These are phyloP conservation scores for Holothuria glaberrima DNA, from an alignment of 35 echinoderm and acorn worm genomes.

Conservation along the genomic window DNA sequence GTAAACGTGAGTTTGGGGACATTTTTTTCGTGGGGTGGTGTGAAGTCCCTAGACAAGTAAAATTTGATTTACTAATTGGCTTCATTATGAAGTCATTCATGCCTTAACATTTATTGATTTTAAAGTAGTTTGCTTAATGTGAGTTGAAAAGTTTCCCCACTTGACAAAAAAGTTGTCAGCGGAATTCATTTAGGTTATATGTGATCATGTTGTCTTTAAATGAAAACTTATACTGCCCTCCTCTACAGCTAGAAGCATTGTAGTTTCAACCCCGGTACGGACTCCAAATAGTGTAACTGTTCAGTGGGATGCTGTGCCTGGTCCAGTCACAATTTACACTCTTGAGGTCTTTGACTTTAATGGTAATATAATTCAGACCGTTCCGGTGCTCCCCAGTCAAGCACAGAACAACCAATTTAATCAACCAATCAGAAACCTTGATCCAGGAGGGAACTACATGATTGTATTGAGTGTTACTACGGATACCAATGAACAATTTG, in stretches of 20 bases:
- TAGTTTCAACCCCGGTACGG: not conserved
- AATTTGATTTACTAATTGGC: too few species aligned
- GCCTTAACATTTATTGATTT: too few species aligned
- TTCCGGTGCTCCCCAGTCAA: not conserved
- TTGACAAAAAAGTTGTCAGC: not conserved
- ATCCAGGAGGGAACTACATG: constrained; percentile 54
- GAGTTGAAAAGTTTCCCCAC: not conserved
- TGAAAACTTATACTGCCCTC: not conserved
- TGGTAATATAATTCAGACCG: constrained; percentile 15
- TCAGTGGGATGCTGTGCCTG: constrained; percentile 24
- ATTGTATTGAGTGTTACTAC: constrained; percentile 46
- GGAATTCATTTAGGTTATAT: not conserved
- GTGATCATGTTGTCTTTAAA: not conserved
- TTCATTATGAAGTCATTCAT: too few species aligned
- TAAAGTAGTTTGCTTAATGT: not conserved
- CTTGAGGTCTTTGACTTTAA: constrained; percentile 12
- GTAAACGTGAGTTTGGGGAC: too few species aligned
- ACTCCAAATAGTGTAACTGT: constrained; percentile 22
- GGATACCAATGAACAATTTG: not conserved
- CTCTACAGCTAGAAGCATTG: constrained; percentile 7
- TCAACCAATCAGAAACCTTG: constrained; percentile 37
- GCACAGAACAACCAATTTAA: not conserved
- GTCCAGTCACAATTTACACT: not conserved
- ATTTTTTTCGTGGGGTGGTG: too few species aligned
- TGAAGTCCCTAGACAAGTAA: too few species aligned